Conservation (phyloP, 37 sponge, comb jelly and placozoan species). For the Diacarnus erythraeanus region DNA sequence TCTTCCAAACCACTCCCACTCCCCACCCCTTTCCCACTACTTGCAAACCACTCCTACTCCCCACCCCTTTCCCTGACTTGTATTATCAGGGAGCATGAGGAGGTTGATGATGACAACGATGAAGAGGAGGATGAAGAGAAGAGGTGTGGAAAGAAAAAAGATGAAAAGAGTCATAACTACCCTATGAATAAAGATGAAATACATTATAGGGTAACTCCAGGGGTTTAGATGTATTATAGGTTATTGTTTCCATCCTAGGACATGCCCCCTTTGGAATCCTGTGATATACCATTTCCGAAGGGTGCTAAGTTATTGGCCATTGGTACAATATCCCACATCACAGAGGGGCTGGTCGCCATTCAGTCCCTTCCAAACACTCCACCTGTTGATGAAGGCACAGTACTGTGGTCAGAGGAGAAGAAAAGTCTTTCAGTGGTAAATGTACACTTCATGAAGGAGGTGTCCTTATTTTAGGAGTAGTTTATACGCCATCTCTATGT, state of each 20-base stretch:
- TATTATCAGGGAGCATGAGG: not conserved
- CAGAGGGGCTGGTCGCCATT: slow-evolving; percentile 32
- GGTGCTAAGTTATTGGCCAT: slow-evolving; percentile 1
- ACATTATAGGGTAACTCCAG: not conserved
- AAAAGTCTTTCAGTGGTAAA: slow-evolving; percentile 34
- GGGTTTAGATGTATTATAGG: not conserved
- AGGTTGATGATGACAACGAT: not conserved
- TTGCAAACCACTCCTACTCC: too few species aligned
- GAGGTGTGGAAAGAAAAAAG: not conserved
- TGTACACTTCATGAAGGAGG: too few species aligned
- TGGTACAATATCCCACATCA: slow-evolving; percentile 27
- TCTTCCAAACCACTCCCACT: too few species aligned
- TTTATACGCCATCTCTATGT: too few species aligned
- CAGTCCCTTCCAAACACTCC: slow-evolving; percentile 14
- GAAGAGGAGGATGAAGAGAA: not conserved
- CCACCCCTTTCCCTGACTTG: too few species aligned
- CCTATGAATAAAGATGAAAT: not conserved
- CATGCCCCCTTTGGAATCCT: slow-evolving; percentile 16
- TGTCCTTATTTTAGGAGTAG: too few species aligned
- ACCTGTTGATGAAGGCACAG: slow-evolving; percentile 61
- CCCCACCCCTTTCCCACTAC: too few species aligned
- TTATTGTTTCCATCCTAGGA: slow-evolving; percentile 3
- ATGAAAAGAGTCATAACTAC: not conserved
- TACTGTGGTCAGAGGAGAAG: slow-evolving; percentile 51
- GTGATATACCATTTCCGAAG: slow-evolving; percentile 15